Evolutionary conservation across 2,888 invertebrate species (phyloP), one percentile per base, ranked within the genome.

Genomic region (Agriopis marginaria): DNA sequence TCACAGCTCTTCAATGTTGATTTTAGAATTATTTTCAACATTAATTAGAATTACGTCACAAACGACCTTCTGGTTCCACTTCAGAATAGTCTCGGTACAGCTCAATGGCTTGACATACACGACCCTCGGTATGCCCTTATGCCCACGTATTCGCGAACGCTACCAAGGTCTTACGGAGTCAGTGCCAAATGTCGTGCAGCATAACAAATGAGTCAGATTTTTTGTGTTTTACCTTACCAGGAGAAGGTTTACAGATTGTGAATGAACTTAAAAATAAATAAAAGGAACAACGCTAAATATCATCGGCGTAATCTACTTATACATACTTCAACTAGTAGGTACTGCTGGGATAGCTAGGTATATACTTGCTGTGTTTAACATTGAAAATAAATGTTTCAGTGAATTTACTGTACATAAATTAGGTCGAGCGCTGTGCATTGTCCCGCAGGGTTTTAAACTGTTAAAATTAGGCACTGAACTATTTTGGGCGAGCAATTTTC

Each of bases 151-250:
- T 70, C 54, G 53, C 59, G 50, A 68, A 71, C 39, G 66, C 45
- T 44, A 50, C 47, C 67, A 74, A 67, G 71, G 70, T 70, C 63
- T 63, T 23, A 56, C 51, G 42, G 23, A 64, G 53, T 71, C 76
- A 75, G 62, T 75, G 74, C 69, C 73, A 74, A 68, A 68, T 73
- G 71, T 65, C 69, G 73, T 66, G 65, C 58, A 66, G 76, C 73
- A 76, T 74, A 65, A 62, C 63, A 77, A 76, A 55, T 71, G 67
- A 74, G 58, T 68, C 64, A 66, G 68, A 66, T 68, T 66, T 5
- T 69, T 50, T 59, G 60, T 49, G 58, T 50, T 65, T 67, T 64
- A 66, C 49, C 65, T 55, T 69, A 62, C 17, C 49, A 53, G 67
- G 45, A 50, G 50, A 23, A 23, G 17, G 2, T 39, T 51, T 17